Evolutionary conservation across 2,113 vertebrate species (phyloP).

Genomic region (Megaleporinus macrocephalus): DNA sequence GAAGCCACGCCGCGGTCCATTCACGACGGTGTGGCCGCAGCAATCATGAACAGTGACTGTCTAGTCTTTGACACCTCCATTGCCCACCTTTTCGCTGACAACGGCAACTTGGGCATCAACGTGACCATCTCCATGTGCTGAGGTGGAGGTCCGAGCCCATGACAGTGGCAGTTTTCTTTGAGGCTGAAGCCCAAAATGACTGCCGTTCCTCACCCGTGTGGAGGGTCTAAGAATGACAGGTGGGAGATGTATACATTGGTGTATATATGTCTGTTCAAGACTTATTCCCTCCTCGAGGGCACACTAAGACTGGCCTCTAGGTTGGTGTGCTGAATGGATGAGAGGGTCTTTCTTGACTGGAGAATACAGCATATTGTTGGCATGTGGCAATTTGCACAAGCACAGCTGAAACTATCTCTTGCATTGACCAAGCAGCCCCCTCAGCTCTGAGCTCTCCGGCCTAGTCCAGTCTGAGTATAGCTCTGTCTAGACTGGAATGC

Average conservation of each 20-base stretch:
- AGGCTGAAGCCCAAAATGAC: slow-evolving; percentile 11
- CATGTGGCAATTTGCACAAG: not conserved
- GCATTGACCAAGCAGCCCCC: not conserved
- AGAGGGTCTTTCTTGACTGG: slow-evolving; percentile 1
- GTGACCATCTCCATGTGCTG: slow-evolving; percentile 83
- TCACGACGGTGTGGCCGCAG: slow-evolving; percentile 76
- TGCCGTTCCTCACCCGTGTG: slow-evolving; percentile 1
- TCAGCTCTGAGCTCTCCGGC: not conserved
- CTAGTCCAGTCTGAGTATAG: not conserved
- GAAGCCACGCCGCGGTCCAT: slow-evolving; percentile 82
- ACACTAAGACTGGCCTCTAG: slow-evolving; percentile 17
- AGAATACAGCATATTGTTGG: slow-evolving; percentile 10
- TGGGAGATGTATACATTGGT: slow-evolving; percentile 43
- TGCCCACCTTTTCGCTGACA: slow-evolving; percentile 79
- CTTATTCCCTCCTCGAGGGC: not conserved
- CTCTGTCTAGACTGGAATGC: not conserved
- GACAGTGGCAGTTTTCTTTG: not conserved
- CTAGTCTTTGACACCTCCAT: slow-evolving; percentile 80
- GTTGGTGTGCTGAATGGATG: slow-evolving; percentile 20
- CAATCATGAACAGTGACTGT: slow-evolving; percentile 82
- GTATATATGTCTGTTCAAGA: slow-evolving; percentile 43
- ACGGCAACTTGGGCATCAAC: slow-evolving; percentile 80
- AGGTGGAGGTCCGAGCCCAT: slow-evolving; percentile 37
- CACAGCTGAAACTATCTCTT: slow-evolving; percentile 17
- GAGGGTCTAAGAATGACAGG: slow-evolving; percentile 3